Base-by-base conservation (phyloP, 2,888 invertebrate genomes). In the Archaeoteleia sp. region DNA sequence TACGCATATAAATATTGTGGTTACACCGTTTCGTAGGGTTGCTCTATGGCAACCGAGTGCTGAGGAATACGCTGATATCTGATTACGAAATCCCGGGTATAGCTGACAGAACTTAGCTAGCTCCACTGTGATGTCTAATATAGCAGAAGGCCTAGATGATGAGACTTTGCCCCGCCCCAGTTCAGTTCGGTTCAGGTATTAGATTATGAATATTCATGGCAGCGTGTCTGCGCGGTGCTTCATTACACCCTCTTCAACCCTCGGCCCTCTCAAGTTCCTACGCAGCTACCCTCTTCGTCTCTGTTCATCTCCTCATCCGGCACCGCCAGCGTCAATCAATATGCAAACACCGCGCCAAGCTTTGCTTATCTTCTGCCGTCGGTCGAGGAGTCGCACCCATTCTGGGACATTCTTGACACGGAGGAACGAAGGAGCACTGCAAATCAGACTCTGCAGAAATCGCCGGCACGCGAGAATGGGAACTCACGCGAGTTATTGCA, bases 131-230 rank as follows among this genome's bases (percentile, higher is more conserved):
- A 79, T 79, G 79, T 83, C 81, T 84, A 83, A 83, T 83, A 82
- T 81, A 77, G 78, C 78, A 79, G 79, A 79, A 82, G 79, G 79
- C 79, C 79, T 77, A 71, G 72, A 74, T 74, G 71, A 78, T 75
- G 75, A 79, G 77, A 76, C 76, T 75, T 74, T 51, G 78, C 72
- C 74, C 78, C 78, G 77, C 78, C 77, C 75, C 76, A 68, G 74
- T 75, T 77, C 79, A 76, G 80, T 82, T 79, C 79, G 76, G 80
- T 83, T 83, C 84, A 84, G 84, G 83, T 85, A 85, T 85, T 84
- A 84, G 83, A 83, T 85, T 85, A 85, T 85, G 84, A 84, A 85
- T 85, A 85, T 84, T 85, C 85, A 85, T 85, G 84, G 79, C 82
- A 78, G 81, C 78, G 82, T 82, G 82, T 83, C 84, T 82, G 83